These are phyloP conservation scores for Murina feae DNA, from an alignment of 2,113 vertebrate genomes.

Conservation along the genomic window DNA sequence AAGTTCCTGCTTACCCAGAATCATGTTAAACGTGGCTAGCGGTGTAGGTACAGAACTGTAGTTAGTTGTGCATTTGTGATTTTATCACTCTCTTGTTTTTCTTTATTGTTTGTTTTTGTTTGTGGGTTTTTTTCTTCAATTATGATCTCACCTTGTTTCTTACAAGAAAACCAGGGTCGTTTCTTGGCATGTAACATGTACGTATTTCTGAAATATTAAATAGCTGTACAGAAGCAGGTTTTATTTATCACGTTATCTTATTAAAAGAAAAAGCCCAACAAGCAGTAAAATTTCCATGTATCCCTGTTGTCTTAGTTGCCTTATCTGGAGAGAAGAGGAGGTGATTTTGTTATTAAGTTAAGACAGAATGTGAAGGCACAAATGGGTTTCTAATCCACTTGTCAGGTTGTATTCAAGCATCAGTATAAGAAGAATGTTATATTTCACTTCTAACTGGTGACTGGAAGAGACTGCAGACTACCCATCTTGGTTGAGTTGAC, in stretches of 20 bases:
- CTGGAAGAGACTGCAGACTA: constrained; percentile 68
- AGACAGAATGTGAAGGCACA: constrained; percentile 69
- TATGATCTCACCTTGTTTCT: constrained; percentile 77
- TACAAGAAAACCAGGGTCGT: constrained; percentile 75
- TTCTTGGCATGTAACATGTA: constrained; percentile 80
- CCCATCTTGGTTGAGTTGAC: not conserved
- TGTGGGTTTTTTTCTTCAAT: constrained; percentile 56
- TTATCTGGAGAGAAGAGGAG: constrained; percentile 75
- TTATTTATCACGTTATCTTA: constrained; percentile 84
- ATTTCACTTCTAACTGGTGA: constrained; percentile 44
- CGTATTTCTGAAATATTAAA: constrained; percentile 80
- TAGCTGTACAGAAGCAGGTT: constrained; percentile 86
- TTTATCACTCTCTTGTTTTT: constrained; percentile 75
- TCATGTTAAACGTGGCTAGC: constrained; percentile 81
- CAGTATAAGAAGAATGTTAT: constrained; percentile 46
- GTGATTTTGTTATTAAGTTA: constrained; percentile 50
- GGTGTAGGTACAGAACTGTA: constrained; percentile 85
- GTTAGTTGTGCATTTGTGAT: constrained; percentile 83
- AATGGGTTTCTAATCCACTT: constrained; percentile 50
- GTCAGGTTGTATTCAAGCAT: not conserved
- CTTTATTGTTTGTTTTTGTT: constrained; percentile 39
- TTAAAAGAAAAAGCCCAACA: constrained; percentile 75
- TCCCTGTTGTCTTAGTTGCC: constrained; percentile 78
- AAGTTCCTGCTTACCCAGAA: constrained; percentile 55
- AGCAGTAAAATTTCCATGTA: constrained; percentile 77